Conservation (phyloP, 64 coral and sea anemone genomes). For the Montipora foliosa region DNA sequence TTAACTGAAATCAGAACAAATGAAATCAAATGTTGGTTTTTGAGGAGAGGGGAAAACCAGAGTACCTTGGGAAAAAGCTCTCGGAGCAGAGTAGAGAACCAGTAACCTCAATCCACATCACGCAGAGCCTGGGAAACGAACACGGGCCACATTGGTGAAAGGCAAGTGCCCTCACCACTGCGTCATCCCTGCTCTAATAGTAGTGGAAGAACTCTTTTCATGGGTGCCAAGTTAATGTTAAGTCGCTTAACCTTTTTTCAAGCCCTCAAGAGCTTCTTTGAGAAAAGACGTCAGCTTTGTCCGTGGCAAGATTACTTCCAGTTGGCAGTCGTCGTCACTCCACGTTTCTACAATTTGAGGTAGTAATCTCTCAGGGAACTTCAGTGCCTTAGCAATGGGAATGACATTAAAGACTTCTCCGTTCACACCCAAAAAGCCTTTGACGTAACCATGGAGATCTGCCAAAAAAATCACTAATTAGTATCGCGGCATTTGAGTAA, state of each 20-base stretch:
- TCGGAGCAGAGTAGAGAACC: too few relatives aligned
- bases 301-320: background rate
- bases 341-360: background rate
- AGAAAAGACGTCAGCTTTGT: background rate
- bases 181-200: too few relatives aligned
- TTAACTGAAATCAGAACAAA: too few relatives aligned
- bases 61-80: too few relatives aligned
- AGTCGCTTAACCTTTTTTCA: conserved; percentile 12
- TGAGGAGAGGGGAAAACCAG: too few relatives aligned
- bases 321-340: conserved; percentile 25
- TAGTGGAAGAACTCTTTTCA: too few relatives aligned
- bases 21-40: too few relatives aligned
- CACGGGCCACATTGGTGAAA: too few relatives aligned
- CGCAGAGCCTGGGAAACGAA: too few relatives aligned
- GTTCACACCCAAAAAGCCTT: background rate
- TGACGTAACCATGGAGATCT: conserved; percentile 41
- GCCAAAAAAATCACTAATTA: background rate
- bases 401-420: conserved; percentile 6
- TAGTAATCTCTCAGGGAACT: background rate
- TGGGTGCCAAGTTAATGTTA: too few relatives aligned
- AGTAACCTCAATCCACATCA: too few relatives aligned
- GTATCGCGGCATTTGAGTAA: background rate
- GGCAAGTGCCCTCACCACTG: too few relatives aligned
- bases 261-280: background rate
- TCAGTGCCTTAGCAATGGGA: background rate